phyloP scores from a whole-genome alignment of 2,888 invertebrate genomes.

The Eupithecia dodoneata region DNA sequence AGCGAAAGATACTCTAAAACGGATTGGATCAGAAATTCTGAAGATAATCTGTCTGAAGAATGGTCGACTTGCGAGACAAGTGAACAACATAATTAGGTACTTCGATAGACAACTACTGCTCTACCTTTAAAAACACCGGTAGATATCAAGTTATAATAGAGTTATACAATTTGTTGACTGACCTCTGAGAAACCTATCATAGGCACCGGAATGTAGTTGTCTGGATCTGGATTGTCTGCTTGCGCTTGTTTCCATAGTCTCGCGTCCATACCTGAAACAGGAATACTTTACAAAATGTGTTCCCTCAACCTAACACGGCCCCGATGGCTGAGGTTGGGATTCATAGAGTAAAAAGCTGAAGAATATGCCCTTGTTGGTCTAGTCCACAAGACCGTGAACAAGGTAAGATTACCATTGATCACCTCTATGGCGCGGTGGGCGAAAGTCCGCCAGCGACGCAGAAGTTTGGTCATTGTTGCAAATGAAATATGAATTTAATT shows the following conservation, averaged over 20 bases:
- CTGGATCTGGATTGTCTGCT: constrained; percentile 96
- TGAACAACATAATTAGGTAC: not conserved
- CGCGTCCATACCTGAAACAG: constrained; percentile 90
- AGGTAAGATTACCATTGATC: no score
- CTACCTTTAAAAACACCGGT: not conserved
- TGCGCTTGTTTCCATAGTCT: constrained; percentile 98
- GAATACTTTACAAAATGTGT: not conserved
- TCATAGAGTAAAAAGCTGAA: not conserved
- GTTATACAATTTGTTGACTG: constrained; percentile 18
- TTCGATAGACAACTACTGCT: not conserved
- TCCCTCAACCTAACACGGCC: not conserved
- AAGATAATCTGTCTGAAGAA: not conserved
- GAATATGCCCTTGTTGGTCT: not conserved
- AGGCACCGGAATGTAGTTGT: constrained; percentile 95
- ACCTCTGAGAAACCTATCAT: constrained; percentile 94
- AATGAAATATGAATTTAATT: no score
- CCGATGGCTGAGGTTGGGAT: not conserved
- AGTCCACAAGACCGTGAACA: no score
- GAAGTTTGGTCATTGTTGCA: no score
- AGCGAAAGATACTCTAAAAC: not conserved
- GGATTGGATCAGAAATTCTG: not conserved
- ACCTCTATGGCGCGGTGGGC: no score
- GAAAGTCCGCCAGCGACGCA: no score
- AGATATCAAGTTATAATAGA: not conserved
- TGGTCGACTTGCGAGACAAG: not conserved